Evolutionary conservation across 2,113 vertebrate species (phyloP), one percentile per base, ranked within the genome.

Genomic region (Clarias gariepinus): DNA sequence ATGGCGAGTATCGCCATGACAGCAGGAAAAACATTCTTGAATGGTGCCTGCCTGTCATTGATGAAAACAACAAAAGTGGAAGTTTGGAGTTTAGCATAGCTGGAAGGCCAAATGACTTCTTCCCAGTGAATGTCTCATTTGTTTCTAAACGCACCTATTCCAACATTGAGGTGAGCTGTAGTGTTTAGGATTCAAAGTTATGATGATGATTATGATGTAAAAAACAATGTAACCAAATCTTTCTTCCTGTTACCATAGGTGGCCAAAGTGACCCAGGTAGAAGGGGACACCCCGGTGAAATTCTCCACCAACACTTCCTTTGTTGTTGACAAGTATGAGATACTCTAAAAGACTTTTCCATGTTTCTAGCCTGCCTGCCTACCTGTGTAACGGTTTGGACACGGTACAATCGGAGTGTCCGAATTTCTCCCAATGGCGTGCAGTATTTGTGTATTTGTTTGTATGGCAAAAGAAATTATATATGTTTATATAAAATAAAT

Each of bases 1-100:
- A 99, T 10, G 98, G 98, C 0, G 98, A 99, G 79, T 99, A 99
- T 92, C 97, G 97, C 90, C 97, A 99, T 0, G 98, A 99, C 92
- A 95, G 95, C 93, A 95, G 98, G 85, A 95, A 97, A 89, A 99
- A 97, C 89, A 85, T 97, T 28, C 95, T 99, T 0, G 98, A 99
- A 93, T 99, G 98, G 98, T 97, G 96, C 91, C 95, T 99, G 92
- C 98, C 98, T 0, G 96, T 99, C 92, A 98, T 99, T 18, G 97
- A 99, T 92, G 96, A 96, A 95, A 98, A 98, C 95, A 99, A 97
- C 94, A 98, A 97, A 93, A 97, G 94, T 0, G 98, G 98, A 92
- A 99, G 98, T 93, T 93, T 99, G 92, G 98, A 99, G 92, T 99
- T 99, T 94, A 99, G 96, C 95, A 95, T 99, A 84, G 93, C 96